Conservation (phyloP, 2,797 vertebrate genomes). For the Oceanodroma leucorhoa region DNA sequence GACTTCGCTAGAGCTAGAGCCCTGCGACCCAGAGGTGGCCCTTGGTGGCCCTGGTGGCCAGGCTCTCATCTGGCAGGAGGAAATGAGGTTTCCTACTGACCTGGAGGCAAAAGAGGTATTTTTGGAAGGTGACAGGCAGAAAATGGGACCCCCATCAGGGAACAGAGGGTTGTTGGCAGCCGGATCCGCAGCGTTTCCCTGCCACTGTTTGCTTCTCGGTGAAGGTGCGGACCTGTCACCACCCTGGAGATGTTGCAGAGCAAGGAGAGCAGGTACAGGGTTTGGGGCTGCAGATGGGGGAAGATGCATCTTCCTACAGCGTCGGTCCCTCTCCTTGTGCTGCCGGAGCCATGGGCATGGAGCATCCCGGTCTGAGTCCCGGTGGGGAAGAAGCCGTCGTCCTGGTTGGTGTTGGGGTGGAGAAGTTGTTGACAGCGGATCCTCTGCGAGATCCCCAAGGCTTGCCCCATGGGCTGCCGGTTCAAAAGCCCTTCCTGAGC, state of each 20-base stretch:
- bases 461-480: background rate
- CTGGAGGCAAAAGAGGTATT: background rate
- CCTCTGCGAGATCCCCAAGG: background rate
- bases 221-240: background rate
- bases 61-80: background rate
- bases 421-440: background rate
- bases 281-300: background rate
- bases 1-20: background rate
- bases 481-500: background rate
- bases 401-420: background rate
- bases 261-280: background rate
- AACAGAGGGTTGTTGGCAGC: background rate
- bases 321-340: fast-evolving
- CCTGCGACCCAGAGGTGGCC: background rate
- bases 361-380: background rate
- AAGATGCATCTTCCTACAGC: background rate
- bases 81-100: background rate
- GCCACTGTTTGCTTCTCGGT: background rate
- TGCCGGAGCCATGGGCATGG: background rate
- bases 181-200: background rate
- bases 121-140: background rate
- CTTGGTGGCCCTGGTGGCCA: background rate
- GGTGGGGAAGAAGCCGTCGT: background rate
- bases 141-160: background rate
- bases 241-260: background rate